Conservation (phyloP, 2,888 invertebrate species). For the Caenorhabditis japonica region DNA sequence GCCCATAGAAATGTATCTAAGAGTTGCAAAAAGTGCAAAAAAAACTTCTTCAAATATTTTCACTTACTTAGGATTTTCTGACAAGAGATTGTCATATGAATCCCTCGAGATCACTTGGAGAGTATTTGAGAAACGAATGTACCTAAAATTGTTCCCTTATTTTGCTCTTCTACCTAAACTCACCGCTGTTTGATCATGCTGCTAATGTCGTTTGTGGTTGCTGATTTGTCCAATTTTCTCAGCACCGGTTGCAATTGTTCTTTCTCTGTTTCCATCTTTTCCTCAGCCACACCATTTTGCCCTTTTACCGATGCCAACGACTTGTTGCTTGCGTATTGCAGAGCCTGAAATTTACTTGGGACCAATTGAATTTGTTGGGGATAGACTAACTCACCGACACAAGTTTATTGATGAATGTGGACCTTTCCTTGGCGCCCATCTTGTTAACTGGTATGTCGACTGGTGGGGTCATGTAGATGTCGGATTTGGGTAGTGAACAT, state of each 20-base stretch:
- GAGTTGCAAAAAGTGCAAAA: neutral
- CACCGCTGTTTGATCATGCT: conserved; percentile 47
- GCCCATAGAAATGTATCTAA: conserved; percentile 51
- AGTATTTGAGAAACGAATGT: conserved; percentile 49
- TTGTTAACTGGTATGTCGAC: conserved; percentile 51
- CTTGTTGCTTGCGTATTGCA: conserved; percentile 55
- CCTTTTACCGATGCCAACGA: conserved; percentile 41
- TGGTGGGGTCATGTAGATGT: conserved; percentile 47
- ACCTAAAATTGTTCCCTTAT: conserved; percentile 20
- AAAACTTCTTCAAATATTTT: neutral
- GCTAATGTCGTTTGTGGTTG: conserved; percentile 56
- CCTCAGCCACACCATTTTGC: conserved; percentile 20
- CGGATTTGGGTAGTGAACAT: conserved; percentile 49
- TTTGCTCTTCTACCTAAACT: neutral
- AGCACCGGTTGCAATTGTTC: conserved; percentile 24
- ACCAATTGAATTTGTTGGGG: conserved; percentile 2
- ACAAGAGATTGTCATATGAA: conserved; percentile 18
- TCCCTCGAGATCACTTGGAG: conserved; percentile 50
- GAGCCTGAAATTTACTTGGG: conserved; percentile 39
- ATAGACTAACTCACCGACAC: conserved; percentile 35
- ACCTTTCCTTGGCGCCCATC: conserved; percentile 56
- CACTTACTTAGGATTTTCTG: conserved; percentile 25
- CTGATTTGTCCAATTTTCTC: conserved; percentile 52
- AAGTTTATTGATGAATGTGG: conserved; percentile 62
- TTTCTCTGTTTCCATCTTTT: conserved; percentile 6